Base-by-base conservation (phyloP, 2,888 invertebrate genomes). In the Cantharis rufa region DNA sequence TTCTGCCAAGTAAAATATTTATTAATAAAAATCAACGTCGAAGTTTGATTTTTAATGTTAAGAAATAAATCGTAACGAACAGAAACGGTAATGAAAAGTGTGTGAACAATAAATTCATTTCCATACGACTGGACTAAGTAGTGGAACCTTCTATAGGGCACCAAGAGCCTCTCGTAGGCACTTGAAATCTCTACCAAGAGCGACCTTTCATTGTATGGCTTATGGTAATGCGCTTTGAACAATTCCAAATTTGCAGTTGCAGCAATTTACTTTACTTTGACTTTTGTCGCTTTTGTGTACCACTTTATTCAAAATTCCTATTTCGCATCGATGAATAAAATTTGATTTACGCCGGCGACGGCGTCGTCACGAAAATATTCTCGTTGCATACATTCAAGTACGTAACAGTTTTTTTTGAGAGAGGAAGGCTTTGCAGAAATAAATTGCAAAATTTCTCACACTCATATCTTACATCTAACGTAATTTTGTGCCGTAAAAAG, bases 191-290 rank as follows among this genome's bases (percentile, higher is more conserved):
- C 80, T 74, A 80, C 77, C 83, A 82, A 83, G 83, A 81, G 83
- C 83, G 80, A 81, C 80, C 79, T 82, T 81, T 80, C 82, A 85
- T 84, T 85, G 85, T 85, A 80, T 80, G 83, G 82, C 84, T 78
- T 84, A 84, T 84, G 84, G 82, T 85, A 85, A 85, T 85, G 83
- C 84, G 80, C 84, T 85, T 84, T 85, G 72, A 78, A 70, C 78
- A 21, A 70, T 75, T 78, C 72, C 82, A 82, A 82, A 84, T 83
- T 84, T 84, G 84, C 84, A 83, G 82, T 82, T 79, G 80, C 81
- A 82, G 84, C 84, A 83, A 82, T 83, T 84, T 84, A 77, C 74
- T 81, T 80, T 80, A 72, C 80, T 81, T 82, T 84, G 83, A 84
- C 83, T 84, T 84, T 83, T 81, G 79, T 79, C 79, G 78, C 81